Percentiles rank a stretch among this genome's conserved stretches.
Evolutionary conservation across 1,140 invertebrate species (phyloP).

Genomic region (Hyposmocoma kahamanoa): DNA sequence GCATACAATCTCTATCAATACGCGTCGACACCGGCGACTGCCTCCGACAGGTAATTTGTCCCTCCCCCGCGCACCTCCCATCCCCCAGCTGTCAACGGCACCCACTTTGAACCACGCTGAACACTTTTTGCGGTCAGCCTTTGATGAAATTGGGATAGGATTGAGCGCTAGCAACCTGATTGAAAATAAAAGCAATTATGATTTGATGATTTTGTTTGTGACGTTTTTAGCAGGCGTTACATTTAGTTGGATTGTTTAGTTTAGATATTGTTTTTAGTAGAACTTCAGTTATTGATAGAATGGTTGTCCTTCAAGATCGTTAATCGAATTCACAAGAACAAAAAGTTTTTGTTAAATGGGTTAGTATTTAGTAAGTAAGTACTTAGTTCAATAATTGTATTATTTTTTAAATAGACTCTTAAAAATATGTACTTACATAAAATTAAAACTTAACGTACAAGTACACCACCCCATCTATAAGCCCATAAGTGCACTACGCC

Average conservation of each 20-base stretch:
- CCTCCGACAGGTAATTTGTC: slow-evolving; percentile 44
- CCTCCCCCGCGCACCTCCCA: not conserved
- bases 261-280: too few relatives aligned
- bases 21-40: slow-evolving; percentile 34
- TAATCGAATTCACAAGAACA: too few relatives aligned
- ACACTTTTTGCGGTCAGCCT: slow-evolving; percentile 20
- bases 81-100: slow-evolving; percentile 14
- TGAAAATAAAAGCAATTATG: not conserved
- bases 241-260: too few relatives aligned
- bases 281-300: too few relatives aligned
- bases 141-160: slow-evolving; percentile 10
- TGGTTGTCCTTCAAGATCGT: too few relatives aligned
- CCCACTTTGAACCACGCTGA: not conserved
- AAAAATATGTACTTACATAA: not conserved
- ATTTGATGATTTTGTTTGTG: not conserved
- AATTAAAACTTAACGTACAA: not conserved
- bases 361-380: too few relatives aligned
- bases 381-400: not conserved
- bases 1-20: slow-evolving; percentile 19
- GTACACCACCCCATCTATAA: not conserved
- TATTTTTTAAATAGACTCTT: not conserved
- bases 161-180: slow-evolving; percentile 5
- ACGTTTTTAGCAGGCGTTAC: not conserved
- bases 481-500: not conserved
- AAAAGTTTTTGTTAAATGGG: too few relatives aligned